A percentile compares a stretch with the other conserved stretches of the same genome.
Evolutionary conservation across 2,888 invertebrate species (phyloP).

Genomic region (Plebejus melissa): DNA sequence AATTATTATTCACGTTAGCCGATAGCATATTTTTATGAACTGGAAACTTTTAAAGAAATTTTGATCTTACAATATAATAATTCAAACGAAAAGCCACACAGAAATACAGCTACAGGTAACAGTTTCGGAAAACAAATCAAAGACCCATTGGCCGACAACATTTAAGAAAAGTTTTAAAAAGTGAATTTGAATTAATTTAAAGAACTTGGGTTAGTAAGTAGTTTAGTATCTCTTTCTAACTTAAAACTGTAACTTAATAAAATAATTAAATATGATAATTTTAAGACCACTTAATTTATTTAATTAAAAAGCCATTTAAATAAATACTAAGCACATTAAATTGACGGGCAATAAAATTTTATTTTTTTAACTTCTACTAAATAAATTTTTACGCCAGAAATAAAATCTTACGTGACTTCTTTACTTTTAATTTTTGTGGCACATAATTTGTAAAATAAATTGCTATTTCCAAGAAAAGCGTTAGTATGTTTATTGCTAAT

Average conservation of each 20-base stretch:
- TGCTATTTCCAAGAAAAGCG: slow-evolving; percentile 16
- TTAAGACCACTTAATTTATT: background rate
- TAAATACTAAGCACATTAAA: background rate
- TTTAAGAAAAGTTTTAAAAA: too few species aligned
- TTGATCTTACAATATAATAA: too few species aligned
- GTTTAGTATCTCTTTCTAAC: too few species aligned
- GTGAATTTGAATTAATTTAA: too few species aligned
- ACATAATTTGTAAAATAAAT: slow-evolving; percentile 8
- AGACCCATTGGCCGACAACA: background rate
- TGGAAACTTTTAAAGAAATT: too few species aligned
- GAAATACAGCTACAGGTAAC: background rate
- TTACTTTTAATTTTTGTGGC: background rate
- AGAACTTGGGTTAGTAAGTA: too few species aligned
- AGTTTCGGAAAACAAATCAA: background rate
- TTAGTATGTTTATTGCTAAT: slow-evolving; percentile 26
- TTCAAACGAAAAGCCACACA: too few species aligned
- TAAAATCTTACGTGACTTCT: background rate
- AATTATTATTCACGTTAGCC: too few species aligned
- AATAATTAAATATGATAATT: background rate
- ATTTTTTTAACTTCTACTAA: background rate
- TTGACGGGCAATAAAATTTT: background rate
- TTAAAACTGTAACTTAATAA: background rate
- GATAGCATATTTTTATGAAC: too few species aligned
- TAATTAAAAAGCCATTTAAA: slow-evolving; percentile 3
- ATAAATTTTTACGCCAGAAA: background rate